These are phyloP conservation scores for Drymonia ruficornis DNA, from an alignment of 2,888 invertebrate species.

Conservation along the genomic window DNA sequence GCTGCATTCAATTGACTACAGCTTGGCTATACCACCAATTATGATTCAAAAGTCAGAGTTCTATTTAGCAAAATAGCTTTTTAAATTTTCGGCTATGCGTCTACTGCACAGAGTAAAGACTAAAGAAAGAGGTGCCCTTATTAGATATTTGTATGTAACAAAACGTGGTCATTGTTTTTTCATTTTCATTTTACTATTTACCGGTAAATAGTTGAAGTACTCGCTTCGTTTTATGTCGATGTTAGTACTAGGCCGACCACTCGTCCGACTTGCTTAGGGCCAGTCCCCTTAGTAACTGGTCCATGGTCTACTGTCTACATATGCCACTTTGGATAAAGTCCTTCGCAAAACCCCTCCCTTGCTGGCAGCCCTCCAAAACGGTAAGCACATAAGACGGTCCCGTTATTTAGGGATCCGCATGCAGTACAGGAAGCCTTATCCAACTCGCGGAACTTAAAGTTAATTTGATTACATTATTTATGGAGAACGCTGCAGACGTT, in stretches of 20 bases:
- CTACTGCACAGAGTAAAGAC: no score
- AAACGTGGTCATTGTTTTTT: no score
- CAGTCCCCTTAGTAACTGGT: neutral
- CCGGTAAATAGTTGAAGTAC: no score
- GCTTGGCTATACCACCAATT: no score
- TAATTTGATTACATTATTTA: neutral
- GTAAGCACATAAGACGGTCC: neutral
- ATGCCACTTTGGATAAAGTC: neutral
- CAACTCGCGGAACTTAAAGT: neutral
- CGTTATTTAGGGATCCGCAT: neutral
- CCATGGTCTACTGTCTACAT: neutral
- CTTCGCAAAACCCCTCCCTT: neutral
- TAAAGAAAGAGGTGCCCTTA: no score
- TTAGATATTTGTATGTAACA: no score
- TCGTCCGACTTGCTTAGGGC: no score
- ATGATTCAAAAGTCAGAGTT: no score
- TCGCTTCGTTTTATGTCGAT: no score
- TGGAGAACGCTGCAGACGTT: neutral
- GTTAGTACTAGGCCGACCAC: no score
- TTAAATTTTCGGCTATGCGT: neutral
- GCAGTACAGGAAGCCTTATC: neutral
- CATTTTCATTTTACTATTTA: no score
- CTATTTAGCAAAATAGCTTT: neutral
- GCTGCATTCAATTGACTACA: no score
- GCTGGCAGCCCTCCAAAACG: conserved; percentile 9